Evolutionary conservation across 1,140 invertebrate genomes (phyloP), one percentile per base, ranked within the genome.

Genomic region (Camponotus pennsylvanicus): DNA sequence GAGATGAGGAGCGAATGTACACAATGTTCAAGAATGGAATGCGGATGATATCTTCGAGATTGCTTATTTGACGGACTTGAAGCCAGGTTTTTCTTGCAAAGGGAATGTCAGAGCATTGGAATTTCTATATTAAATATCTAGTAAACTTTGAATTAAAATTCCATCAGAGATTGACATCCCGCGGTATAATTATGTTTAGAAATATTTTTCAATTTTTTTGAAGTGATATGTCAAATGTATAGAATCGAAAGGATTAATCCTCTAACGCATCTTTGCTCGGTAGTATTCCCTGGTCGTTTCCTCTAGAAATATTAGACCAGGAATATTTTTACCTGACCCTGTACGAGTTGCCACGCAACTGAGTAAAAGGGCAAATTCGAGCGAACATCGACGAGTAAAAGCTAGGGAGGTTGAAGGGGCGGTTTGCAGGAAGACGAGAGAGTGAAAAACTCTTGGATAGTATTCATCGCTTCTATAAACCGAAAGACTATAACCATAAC

Each of bases 331-430:
- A 73, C 27, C 45, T 59, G 78, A 70, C n/a, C 21, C 67, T 49
- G 15, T 78, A 45, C 75, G 63, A 64, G 75, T 85, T 85, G 37
- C 37, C 75, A 64, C 27, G 71, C 61, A 85, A 34, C 15, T 85
- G 73, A 59, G 73, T 78, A 55, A 78, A 78, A 85, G 82, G 59
- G 71, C 42, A 11, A 76, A 45, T 59, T 8, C 52, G 59, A 32
- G 27, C 63, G 61, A 85, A 64, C 52, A 86, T 86, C 76, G 52
- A 32, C 63, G 75, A 40, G 32, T 79, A 59, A 85, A 85, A 85
- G 49, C 40, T 52, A 42, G 59, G 34, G 45, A 52, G 7, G 21
- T 55, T 57, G 52, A 55, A 84, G n/a, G 9, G 32, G 6, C 4
- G 2, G 45, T 37, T 45, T n/a, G 45, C 4, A 18, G 42, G 42